phyloP scores from a whole-genome alignment of 2,113 vertebrate species.

The Amblyornis subalaris region DNA sequence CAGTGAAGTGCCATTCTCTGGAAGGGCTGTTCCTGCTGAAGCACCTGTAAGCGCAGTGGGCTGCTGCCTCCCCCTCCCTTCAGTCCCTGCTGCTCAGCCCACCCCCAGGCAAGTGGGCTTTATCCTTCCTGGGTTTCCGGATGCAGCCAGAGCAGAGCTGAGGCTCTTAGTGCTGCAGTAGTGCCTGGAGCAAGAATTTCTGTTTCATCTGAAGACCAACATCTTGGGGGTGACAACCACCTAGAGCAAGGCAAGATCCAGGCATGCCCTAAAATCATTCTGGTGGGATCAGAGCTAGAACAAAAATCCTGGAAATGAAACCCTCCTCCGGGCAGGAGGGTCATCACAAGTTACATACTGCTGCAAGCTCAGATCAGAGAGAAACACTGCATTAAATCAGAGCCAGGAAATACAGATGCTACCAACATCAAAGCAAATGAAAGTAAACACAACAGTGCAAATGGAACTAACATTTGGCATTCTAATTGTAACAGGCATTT shows the following conservation, averaged over 20 bases:
- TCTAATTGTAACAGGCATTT: slow-evolving; percentile 59
- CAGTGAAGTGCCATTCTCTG: slow-evolving; percentile 30
- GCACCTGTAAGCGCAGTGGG: slow-evolving; percentile 47
- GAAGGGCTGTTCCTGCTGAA: slow-evolving; percentile 52
- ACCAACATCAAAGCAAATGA: neutral
- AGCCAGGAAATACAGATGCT: neutral
- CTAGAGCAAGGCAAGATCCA: neutral
- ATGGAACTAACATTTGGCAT: neutral
- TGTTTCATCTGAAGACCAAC: neutral
- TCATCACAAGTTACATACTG: neutral
- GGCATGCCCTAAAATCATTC: neutral
- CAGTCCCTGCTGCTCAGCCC: neutral
- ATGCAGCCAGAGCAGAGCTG: neutral
- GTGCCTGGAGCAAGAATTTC: neutral
- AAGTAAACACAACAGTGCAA: neutral
- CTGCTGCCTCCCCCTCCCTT: neutral
- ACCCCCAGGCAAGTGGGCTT: neutral
- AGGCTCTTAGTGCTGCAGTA: neutral
- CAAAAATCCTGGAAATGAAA: neutral
- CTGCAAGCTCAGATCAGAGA: neutral
- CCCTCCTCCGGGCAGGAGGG: neutral
- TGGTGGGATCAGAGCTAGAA: neutral
- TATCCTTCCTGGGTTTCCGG: neutral
- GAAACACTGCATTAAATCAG: neutral
- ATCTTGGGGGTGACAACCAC: neutral